Evolutionary conservation across 1,140 invertebrate species (phyloP), one percentile per base, ranked within the genome.

Genomic region (Diorhabda sublineata): DNA sequence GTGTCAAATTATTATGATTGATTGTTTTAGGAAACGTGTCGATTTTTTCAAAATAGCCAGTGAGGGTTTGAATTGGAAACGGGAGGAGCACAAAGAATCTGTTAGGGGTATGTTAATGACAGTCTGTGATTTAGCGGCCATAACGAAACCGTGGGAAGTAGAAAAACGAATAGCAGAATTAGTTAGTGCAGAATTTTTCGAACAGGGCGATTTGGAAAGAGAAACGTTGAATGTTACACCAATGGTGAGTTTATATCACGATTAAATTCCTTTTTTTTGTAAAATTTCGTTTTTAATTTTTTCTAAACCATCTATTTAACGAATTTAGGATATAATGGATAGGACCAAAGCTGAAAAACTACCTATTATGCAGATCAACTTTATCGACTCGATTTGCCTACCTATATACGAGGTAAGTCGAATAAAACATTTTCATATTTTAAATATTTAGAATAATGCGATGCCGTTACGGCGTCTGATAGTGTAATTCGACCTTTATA

Each of bases 101-200:
- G 82, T 95, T 8, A 85, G 95, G 56, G 94, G 92, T 3, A 98
- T 98, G 94, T 86, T 96, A 81, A 98, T 98, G 96, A 98, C 96
- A 57, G 94, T 95, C 45, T 98, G 95, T 83, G 96, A 98, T 87
- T 85, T 98, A 58, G 93, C 94, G 60, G 96, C 96, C 68, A 98
- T 97, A 72, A 95, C 94, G 41, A 98, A 98, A 84, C 95, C 96
- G 0, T 98, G 96, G 96, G 90, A 93, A 45, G 90, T 96, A 66
- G 96, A 98, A 82, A 91, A 94, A 74, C 87, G 92, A 64, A 92
- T 96, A 3, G 96, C 96, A 3, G 93, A 96, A 75, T 84, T 98
- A 60, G 95, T 98, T 9, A 94, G 94, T 57, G 92, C 91, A 70
- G 96, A 98, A 83, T 98, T 98, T 85, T 98, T 98, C 83, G 89